These are phyloP conservation scores for Desmodus rotundus DNA, from an alignment of 2,113 vertebrate genomes.

Conservation along the genomic window DNA sequence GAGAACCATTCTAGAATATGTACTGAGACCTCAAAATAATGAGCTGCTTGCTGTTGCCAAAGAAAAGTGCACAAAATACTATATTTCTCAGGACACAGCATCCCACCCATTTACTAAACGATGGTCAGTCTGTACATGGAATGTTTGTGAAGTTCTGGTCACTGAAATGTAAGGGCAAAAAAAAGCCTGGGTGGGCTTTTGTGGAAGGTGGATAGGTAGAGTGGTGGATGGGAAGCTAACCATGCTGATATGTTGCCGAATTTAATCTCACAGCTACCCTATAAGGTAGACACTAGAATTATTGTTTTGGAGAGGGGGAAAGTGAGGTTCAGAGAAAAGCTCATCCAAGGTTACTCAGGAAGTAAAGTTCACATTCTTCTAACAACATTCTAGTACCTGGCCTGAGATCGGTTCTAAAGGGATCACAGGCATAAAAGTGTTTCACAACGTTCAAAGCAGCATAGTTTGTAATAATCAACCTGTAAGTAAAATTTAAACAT, in stretches of 20 bases:
- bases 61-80: neutral
- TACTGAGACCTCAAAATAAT: neutral
- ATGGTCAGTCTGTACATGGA: neutral
- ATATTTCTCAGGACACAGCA: neutral
- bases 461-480: neutral
- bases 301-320: neutral
- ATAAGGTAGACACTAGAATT: neutral
- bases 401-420: neutral
- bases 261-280: neutral
- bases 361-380: neutral
- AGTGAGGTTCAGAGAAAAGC: neutral
- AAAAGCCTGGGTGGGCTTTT: neutral
- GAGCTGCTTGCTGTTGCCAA: neutral
- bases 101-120: neutral
- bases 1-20: neutral
- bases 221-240: neutral
- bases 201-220: neutral
- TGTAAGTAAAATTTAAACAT: neutral
- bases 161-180: neutral
- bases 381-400: neutral
- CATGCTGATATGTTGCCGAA: neutral
- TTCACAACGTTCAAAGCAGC: neutral
- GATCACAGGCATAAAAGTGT: neutral
- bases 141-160: neutral
- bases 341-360: neutral